A percentile compares a stretch with the other conserved stretches of the same genome.
phyloP scores from a whole-genome alignment of 92 coral and sea anemone genomes.

The Epizoanthus stellaris region DNA sequence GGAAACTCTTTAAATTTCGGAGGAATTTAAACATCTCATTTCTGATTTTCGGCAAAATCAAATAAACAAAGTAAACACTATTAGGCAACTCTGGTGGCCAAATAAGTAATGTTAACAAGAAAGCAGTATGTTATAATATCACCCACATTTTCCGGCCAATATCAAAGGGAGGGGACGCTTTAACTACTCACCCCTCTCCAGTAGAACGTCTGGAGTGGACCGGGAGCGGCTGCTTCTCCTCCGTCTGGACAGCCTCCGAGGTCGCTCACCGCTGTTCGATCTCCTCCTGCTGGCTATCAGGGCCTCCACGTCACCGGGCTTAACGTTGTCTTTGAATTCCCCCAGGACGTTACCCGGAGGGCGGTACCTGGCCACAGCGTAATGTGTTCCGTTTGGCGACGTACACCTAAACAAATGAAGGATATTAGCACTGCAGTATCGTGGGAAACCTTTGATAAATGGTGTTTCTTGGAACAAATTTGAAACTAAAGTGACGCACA shows the following conservation, averaged over 20 bases:
- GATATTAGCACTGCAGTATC: too few species aligned
- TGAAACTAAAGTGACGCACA: too few species aligned
- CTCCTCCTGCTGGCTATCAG: conserved; percentile 73
- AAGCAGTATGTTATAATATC: too few species aligned
- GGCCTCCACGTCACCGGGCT: conserved; percentile 73
- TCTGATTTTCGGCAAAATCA: too few species aligned
- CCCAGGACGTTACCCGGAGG: conserved; percentile 94
- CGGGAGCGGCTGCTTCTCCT: conserved; percentile 56
- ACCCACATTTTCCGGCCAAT: too few species aligned
- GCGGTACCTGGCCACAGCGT: conserved; percentile 89
- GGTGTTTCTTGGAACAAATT: too few species aligned
- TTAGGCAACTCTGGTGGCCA: too few species aligned
- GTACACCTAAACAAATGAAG: background rate
- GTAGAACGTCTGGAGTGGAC: conserved; percentile 31
- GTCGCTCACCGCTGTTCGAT: conserved; percentile 51
- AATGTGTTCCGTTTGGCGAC: conserved; percentile 76
- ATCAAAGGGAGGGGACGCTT: background rate
- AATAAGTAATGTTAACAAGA: too few species aligned
- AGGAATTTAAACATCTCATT: too few species aligned
- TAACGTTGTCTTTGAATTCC: conserved; percentile 76
- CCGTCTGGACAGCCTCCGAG: conserved; percentile 52
- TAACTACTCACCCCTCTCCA: conserved; percentile 51
- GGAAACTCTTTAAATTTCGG: too few species aligned
- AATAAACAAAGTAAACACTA: too few species aligned
- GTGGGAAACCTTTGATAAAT: too few species aligned